Conservation (phyloP, 1,140 invertebrate species). For the Parasteatoda tepidariorum region DNA sequence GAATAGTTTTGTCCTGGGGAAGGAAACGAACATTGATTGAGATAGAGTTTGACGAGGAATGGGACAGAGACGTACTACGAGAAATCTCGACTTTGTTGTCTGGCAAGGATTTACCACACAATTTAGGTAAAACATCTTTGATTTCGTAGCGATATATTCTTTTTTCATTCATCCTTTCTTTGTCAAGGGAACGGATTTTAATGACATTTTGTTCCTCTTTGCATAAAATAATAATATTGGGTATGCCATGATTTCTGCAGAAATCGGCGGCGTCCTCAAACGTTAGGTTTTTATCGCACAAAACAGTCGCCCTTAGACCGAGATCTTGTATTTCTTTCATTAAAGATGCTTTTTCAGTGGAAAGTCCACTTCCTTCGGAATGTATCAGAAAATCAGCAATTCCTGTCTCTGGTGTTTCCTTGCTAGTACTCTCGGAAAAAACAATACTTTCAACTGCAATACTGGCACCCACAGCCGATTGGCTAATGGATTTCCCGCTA, state of each 20-base stretch:
- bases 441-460: slow-evolving; percentile 79
- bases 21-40: slow-evolving; percentile 35
- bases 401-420: slow-evolving; percentile 64
- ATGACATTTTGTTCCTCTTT: slow-evolving; percentile 75
- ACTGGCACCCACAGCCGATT: slow-evolving; percentile 79
- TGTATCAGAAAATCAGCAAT: slow-evolving; percentile 78
- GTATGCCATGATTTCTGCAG: slow-evolving; percentile 74
- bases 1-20: slow-evolving; percentile 29
- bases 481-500: slow-evolving; percentile 68
- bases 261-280: slow-evolving; percentile 78
- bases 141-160: slow-evolving; percentile 72
- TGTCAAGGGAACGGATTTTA: slow-evolving; percentile 72
- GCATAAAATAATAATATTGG: slow-evolving; percentile 77
- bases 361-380: slow-evolving; percentile 72
- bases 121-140: slow-evolving; percentile 23
- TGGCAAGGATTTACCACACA: not conserved
- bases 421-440: slow-evolving; percentile 69
- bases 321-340: slow-evolving; percentile 74
- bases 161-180: slow-evolving; percentile 74
- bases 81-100: not conserved
- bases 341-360: slow-evolving; percentile 76
- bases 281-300: slow-evolving; percentile 71
- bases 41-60: not conserved
- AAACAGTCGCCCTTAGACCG: slow-evolving; percentile 72
- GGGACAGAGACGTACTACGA: slow-evolving; percentile 7